Evolutionary conservation across 1,140 invertebrate genomes (phyloP).

Genomic region (Sycobia sp.): DNA sequence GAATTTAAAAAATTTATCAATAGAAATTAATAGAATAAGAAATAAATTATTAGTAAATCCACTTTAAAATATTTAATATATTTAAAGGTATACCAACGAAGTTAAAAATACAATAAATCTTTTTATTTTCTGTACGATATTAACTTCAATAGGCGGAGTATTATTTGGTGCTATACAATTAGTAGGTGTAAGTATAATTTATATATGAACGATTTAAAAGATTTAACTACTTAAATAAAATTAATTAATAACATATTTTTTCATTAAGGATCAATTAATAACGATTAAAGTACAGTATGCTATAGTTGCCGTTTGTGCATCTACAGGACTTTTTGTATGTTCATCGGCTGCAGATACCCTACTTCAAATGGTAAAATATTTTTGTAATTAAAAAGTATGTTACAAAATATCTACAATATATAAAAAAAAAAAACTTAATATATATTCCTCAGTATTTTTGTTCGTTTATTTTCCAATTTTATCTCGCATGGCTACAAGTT

Average conservation of each 20-base stretch:
- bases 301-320: conserved; percentile 25
- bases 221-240: not conserved
- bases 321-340: conserved; percentile 41
- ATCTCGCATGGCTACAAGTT: too few species aligned
- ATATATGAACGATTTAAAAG: too few species aligned
- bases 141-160: conserved; percentile 32
- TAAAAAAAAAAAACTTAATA: not conserved
- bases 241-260: conserved; percentile 19
- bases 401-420: conserved; percentile 1
- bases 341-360: conserved; percentile 42
- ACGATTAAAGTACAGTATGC: conserved; percentile 38
- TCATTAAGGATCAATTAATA: conserved; percentile 29
- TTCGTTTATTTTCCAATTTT: not conserved
- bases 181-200: conserved; percentile 40
- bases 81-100: conserved; percentile 33
- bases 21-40: too few species aligned
- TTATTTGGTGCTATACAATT: conserved; percentile 35
- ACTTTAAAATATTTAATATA: too few species aligned
- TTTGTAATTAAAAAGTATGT: conserved; percentile 3
- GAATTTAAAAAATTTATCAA: too few species aligned
- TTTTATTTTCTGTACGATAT: conserved; percentile 33
- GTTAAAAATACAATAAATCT: conserved; percentile 28
- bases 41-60: too few species aligned
- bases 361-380: conserved; percentile 38
- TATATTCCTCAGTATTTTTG: not conserved